Conservation (phyloP, 2,888 invertebrate genomes). For the Exephanes ischioxanthus region DNA sequence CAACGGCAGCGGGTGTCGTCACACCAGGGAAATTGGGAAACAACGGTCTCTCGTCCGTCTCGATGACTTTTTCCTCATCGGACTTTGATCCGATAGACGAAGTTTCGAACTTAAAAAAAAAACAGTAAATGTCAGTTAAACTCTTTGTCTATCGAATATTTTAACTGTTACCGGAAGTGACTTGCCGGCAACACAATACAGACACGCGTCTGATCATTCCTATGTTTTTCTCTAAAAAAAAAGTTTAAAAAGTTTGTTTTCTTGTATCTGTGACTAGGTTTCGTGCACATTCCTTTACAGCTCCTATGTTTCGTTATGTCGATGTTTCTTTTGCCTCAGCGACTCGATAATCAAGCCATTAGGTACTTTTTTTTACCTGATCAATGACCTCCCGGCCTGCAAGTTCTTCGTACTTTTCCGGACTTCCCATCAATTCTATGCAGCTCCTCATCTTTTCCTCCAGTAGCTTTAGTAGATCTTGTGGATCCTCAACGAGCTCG, state of each 20-base stretch:
- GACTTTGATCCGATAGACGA: slow-evolving; percentile 75
- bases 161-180: neutral
- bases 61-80: slow-evolving; percentile 70
- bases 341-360: neutral
- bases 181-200: neutral
- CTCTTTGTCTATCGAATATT: neutral
- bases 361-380: slow-evolving; percentile 72
- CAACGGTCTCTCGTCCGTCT: slow-evolving; percentile 75
- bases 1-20: slow-evolving; percentile 74
- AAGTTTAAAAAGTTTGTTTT: too few species aligned
- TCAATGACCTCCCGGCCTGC: slow-evolving; percentile 74
- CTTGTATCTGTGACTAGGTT: too few species aligned
- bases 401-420: slow-evolving; percentile 82
- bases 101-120: slow-evolving; percentile 75
- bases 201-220: neutral
- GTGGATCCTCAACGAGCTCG: slow-evolving; percentile 85
- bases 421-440: slow-evolving; percentile 81
- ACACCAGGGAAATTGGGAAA: slow-evolving; percentile 79
- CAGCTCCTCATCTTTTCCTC: slow-evolving; percentile 84
- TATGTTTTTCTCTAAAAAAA: too few species aligned
- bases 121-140: slow-evolving; percentile 3
- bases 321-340: too few species aligned
- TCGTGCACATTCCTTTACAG: too few species aligned
- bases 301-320: too few species aligned
- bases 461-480: slow-evolving; percentile 85